Conservation (phyloP, 2,113 vertebrate genomes). For the Planiliza haematocheilus region DNA sequence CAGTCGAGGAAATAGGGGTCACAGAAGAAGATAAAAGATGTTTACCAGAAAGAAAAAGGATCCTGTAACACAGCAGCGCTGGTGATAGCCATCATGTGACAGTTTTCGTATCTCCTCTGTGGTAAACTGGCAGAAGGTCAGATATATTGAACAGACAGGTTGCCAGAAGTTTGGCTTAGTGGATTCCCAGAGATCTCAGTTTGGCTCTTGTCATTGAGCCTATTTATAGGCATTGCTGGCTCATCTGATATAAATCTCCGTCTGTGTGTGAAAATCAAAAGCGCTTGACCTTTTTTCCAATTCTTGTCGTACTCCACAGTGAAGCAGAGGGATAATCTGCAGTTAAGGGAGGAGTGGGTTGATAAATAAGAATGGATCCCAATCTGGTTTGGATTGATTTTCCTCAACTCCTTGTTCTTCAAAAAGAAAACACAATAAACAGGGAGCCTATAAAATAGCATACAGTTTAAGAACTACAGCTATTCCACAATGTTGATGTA, state of each 20-base stretch:
- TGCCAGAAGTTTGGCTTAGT: constrained; percentile 66
- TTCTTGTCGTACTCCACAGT: constrained; percentile 36
- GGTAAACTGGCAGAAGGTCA: constrained; percentile 66
- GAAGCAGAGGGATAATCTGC: constrained; percentile 49
- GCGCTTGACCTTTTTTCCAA: constrained; percentile 60
- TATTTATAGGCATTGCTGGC: constrained; percentile 55
- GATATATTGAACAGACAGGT: constrained; percentile 58
- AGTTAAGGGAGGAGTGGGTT: constrained; percentile 38
- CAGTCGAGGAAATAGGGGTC: constrained; percentile 32
- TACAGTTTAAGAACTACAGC: background rate
- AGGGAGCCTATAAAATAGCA: background rate
- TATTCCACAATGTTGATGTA: too few relatives aligned
- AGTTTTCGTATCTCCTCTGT: constrained; percentile 46
- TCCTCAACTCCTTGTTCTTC: constrained; percentile 15
- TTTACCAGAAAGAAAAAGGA: constrained; percentile 29
- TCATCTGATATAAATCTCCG: constrained; percentile 48
- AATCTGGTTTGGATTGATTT: constrained; percentile 45
- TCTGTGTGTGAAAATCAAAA: constrained; percentile 60
- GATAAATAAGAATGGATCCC: constrained; percentile 51
- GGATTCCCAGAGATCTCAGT: constrained; percentile 59
- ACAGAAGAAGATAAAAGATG: constrained; percentile 38
- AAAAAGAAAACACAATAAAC: background rate
- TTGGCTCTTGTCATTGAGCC: constrained; percentile 50
- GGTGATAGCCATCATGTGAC: constrained; percentile 42
- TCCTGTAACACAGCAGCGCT: constrained; percentile 5